Base-by-base conservation (phyloP, 2,797 vertebrate species). In the Melanitta fusca region DNA sequence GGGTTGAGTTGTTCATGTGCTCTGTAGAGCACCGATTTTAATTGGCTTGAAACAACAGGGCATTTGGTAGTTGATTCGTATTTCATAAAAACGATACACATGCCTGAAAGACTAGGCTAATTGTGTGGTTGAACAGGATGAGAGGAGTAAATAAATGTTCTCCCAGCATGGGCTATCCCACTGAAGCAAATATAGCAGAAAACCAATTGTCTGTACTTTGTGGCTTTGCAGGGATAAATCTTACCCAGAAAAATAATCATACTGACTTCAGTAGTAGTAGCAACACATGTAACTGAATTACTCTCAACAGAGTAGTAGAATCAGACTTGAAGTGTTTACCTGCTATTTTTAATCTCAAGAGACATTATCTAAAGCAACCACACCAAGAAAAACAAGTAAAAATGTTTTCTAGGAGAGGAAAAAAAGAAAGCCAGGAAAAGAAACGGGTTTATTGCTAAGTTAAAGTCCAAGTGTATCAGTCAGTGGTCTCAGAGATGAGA, bases 81-180 rank as follows among this genome's bases (percentile, higher is more conserved):
- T 88, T 95, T 88, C 47, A 70, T 89, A 75, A 81, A 88, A 88
- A 93, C 75, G 64, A 80, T 69, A 65, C 21, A 66, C 8, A 20
- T 87, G 34, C 64, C 39, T 85, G 27, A 80, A 87, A 89, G 68
- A 71, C 7, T 30, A 90, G 91, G 65, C 21, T 82, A 91, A 89
- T 61, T 54, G 8, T 86, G 87, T 75, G 68, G 25, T 49, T 88
- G 56, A 90, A 58, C 62, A 53, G 84, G 74, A 88, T 81, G 73
- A 75, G 58, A 66, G 14, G 24, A 89, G 43, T 58, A 85, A 88
- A 90, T 84, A 84, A 91, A 73, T 69, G 12, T 89, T 92, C 34
- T 91, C 47, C 14, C 39, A 85, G 47, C 41, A 74, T 16, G 11
- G 30, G 17, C 41, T 78, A 30, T 39, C 10, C 16, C 49, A 68